Percentiles rank a stretch among this genome's conserved stretches.
These are phyloP conservation scores for Azemiops feae DNA, from an alignment of 2,113 vertebrate genomes.

Conservation along the genomic window DNA sequence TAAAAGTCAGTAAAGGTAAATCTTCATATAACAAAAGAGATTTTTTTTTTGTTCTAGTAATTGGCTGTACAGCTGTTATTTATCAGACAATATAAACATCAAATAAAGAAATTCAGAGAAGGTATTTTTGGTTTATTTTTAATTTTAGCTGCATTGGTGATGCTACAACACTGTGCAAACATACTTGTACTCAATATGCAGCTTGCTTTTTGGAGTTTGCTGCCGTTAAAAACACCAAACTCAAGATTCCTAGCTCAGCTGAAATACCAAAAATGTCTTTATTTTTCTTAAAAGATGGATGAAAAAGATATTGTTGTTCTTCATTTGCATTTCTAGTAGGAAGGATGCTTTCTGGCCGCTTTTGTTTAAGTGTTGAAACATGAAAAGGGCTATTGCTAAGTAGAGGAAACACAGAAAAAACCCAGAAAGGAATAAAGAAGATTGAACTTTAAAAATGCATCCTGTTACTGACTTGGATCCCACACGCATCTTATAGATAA, in stretches of 20 bases:
- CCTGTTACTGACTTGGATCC: neutral
- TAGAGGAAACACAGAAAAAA: neutral
- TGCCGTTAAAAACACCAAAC: constrained; percentile 5
- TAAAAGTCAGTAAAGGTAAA: neutral
- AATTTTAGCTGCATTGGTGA: neutral
- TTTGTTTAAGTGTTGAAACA: neutral
- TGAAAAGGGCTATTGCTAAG: constrained; percentile 48
- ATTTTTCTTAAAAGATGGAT: neutral
- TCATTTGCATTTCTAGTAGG: constrained; percentile 41
- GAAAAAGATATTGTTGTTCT: constrained; percentile 35
- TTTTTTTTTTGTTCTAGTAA: neutral
- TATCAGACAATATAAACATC: constrained; percentile 20
- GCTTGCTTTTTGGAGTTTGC: neutral
- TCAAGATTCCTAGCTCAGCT: neutral
- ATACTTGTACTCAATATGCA: neutral
- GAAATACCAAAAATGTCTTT: neutral
- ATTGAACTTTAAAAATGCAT: neutral
- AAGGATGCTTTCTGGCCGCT: neutral
- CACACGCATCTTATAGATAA: neutral
- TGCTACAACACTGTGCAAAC: neutral
- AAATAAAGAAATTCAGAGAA: constrained; percentile 32
- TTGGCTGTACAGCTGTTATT: neutral
- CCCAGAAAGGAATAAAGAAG: neutral
- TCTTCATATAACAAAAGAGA: neutral
- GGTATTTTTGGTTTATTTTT: constrained; percentile 1